Evolutionary conservation across 2,113 vertebrate species (phyloP).

Genomic region (Bufo bufo): DNA sequence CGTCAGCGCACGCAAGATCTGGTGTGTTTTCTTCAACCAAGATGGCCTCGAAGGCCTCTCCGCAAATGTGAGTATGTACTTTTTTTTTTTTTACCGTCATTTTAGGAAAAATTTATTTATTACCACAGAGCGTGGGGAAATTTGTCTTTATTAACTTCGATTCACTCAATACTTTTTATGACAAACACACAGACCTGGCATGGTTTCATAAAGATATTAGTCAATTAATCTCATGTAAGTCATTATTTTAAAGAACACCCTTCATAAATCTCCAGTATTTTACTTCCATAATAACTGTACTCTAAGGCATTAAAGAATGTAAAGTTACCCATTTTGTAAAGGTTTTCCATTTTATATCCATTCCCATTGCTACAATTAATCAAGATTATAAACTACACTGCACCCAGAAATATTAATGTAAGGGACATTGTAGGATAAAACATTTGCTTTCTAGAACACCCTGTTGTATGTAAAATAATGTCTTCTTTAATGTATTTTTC

Average conservation of each 20-base stretch:
- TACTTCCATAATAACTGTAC: background rate
- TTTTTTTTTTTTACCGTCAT: too few relatives aligned
- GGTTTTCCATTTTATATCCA: background rate
- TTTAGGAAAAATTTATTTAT: too few relatives aligned
- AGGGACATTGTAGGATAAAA: background rate
- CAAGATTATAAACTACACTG: background rate
- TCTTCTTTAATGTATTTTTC: conserved; percentile 17
- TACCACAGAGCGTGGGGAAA: too few relatives aligned
- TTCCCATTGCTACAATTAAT: background rate
- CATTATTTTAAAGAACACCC: background rate
- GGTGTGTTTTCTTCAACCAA: too few relatives aligned
- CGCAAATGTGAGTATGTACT: too few relatives aligned
- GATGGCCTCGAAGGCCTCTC: too few relatives aligned
- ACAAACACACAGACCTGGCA: background rate
- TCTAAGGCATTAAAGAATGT: background rate
- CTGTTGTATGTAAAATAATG: background rate
- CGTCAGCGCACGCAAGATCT: too few relatives aligned
- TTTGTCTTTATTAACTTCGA: too few relatives aligned
- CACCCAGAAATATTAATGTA: background rate
- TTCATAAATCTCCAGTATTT: background rate
- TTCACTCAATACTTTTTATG: too few relatives aligned
- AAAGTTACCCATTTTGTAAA: background rate
- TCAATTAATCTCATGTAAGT: background rate
- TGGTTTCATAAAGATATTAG: background rate
- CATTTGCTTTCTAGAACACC: background rate